Percentiles rank a stretch among this genome's conserved stretches.
phyloP scores from a whole-genome alignment of 2,113 vertebrate species.

The Aptenodytes forsteri region DNA sequence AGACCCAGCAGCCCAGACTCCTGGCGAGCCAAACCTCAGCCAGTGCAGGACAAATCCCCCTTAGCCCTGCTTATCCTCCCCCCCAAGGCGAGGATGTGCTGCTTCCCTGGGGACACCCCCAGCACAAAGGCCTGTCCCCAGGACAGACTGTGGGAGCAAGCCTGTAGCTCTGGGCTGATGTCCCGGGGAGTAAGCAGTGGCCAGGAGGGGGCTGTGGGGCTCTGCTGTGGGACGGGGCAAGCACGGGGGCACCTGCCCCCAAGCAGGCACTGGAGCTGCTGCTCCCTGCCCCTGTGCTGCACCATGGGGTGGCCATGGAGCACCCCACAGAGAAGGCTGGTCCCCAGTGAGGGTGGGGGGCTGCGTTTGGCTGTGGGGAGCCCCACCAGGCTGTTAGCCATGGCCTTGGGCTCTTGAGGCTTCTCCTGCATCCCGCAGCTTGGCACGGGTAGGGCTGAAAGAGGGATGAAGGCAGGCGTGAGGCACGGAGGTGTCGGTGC shows the following conservation, averaged over 20 bases:
- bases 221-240: neutral
- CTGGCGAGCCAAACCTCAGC: neutral
- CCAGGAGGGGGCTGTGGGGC: accelerated
- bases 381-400: accelerated
- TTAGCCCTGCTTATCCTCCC: neutral
- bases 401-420: too few relatives aligned
- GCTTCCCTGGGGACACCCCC: neutral
- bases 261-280: neutral
- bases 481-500: accelerated
- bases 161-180: neutral
- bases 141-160: too few relatives aligned
- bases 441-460: too few relatives aligned
- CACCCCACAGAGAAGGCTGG: neutral
- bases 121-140: neutral
- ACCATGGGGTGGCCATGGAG: accelerated
- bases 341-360: too few relatives aligned
- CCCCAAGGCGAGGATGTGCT: neutral
- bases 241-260: neutral
- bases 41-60: neutral
- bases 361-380: accelerated
- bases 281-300: neutral
- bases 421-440: neutral
- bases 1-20: neutral
- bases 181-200: neutral
- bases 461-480: neutral